phyloP scores from a whole-genome alignment of 2,888 invertebrate species.

The Leptinotarsa rubiginosa region DNA sequence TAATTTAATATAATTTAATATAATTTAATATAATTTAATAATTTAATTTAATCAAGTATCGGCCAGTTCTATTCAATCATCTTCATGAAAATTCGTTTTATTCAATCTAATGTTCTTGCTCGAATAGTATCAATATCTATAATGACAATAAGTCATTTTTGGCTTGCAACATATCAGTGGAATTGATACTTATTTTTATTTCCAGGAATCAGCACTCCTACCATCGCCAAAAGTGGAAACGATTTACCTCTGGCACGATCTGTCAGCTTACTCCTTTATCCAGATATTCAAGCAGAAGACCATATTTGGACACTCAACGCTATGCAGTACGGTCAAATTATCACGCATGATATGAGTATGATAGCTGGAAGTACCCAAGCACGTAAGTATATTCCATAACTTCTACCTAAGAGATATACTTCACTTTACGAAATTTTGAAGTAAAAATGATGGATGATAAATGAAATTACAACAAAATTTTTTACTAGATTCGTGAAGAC shows the following conservation, averaged over 20 bases:
- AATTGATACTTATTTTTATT: not conserved
- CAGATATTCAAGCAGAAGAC: slow-evolving; percentile 78
- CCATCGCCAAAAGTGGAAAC: slow-evolving; percentile 71
- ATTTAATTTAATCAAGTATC: too few species aligned
- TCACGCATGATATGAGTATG: slow-evolving; percentile 84
- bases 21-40: too few species aligned
- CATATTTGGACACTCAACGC: slow-evolving; percentile 80
- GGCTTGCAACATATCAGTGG: not conserved
- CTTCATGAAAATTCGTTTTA: too few species aligned
- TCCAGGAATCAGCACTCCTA: slow-evolving; percentile 75
- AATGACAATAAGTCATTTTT: too few species aligned
- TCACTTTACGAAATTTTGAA: too few species aligned
- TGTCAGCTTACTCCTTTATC: slow-evolving; percentile 79
- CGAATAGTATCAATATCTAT: too few species aligned
- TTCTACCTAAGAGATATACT: not conserved
- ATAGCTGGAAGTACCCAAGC: slow-evolving; percentile 80
- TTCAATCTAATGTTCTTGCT: too few species aligned
- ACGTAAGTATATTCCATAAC: slow-evolving; percentile 69
- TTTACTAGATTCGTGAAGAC: too few species aligned
- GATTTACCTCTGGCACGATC: slow-evolving; percentile 77
- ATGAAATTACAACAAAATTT: too few species aligned
- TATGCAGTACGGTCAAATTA: slow-evolving; percentile 84
- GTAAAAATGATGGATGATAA: too few species aligned
- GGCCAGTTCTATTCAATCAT: too few species aligned
- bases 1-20: too few species aligned